Percentiles rank a stretch among this genome's conserved stretches.
These are phyloP conservation scores for Pterostichus madidus DNA, from an alignment of 2,888 invertebrate species.

Conservation along the genomic window DNA sequence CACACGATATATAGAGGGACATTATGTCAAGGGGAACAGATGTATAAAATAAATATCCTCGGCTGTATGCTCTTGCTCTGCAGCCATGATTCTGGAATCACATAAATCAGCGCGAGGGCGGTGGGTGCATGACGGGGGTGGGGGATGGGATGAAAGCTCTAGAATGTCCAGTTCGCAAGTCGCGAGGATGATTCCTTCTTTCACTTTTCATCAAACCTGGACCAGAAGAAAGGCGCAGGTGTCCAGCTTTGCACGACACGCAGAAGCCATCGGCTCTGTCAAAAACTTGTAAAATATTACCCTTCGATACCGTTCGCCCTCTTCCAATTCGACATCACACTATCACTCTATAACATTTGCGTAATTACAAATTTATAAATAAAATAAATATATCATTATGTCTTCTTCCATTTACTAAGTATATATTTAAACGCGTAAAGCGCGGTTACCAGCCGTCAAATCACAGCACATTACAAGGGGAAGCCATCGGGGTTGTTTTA, in stretches of 20 bases:
- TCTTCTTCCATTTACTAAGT: too few species aligned
- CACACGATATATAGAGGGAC: constrained; percentile 83
- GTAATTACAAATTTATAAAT: too few species aligned
- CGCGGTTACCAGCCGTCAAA: too few species aligned
- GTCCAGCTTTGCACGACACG: constrained; percentile 74
- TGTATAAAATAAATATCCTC: constrained; percentile 81
- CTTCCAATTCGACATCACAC: too few species aligned
- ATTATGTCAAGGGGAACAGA: constrained; percentile 83
- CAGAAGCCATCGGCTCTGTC: constrained; percentile 82
- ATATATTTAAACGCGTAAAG: too few species aligned
- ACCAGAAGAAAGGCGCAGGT: constrained; percentile 71
- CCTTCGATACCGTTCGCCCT: constrained; percentile 74
- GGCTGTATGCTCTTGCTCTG: constrained; percentile 76
- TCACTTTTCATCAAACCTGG: constrained; percentile 31
- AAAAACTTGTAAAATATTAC: constrained; percentile 85
- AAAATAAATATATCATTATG: too few species aligned
- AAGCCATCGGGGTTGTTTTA: too few species aligned
- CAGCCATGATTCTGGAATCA: constrained; percentile 81
- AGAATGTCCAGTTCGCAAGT: constrained; percentile 19
- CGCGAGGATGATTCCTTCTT: not conserved
- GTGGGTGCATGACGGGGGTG: not conserved
- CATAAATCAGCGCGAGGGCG: constrained; percentile 80
- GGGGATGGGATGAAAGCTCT: constrained; percentile 14
- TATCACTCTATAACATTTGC: too few species aligned
- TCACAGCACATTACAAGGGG: too few species aligned